These are phyloP conservation scores for Diarsia brunnea DNA, from an alignment of 2,888 invertebrate genomes.

Conservation along the genomic window DNA sequence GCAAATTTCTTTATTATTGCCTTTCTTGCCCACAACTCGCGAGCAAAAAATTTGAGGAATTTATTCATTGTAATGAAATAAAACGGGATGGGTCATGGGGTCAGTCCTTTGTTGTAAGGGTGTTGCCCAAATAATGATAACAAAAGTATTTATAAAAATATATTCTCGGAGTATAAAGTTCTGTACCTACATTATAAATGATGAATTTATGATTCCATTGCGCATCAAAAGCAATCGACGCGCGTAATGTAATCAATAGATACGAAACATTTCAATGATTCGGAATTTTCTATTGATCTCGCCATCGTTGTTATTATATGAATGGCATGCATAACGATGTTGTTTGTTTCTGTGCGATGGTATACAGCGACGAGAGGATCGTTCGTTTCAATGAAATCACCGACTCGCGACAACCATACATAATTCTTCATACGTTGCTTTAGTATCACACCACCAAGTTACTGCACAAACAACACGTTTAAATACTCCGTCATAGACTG, in stretches of 20 bases:
- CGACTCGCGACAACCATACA: conserved; percentile 44
- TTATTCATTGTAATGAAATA: conserved; percentile 63
- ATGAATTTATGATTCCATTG: conserved; percentile 56
- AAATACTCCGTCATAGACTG: conserved; percentile 51
- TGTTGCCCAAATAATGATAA: conserved; percentile 39
- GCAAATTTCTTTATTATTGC: conserved; percentile 57
- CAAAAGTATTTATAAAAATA: conserved; percentile 39
- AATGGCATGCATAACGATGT: conserved; percentile 53
- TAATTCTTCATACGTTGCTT: conserved; percentile 46
- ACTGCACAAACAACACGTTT: conserved; percentile 55
- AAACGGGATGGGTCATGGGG: conserved; percentile 45
- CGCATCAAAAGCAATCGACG: conserved; percentile 55
- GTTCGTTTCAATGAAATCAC: conserved; percentile 52
- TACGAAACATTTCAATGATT: conserved; percentile 59
- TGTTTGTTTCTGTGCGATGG: conserved; percentile 56
- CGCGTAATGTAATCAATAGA: conserved; percentile 54
- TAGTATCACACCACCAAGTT: conserved; percentile 52
- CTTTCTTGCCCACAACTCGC: conserved; percentile 48
- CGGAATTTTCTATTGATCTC: conserved; percentile 64
- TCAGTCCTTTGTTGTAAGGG: conserved; percentile 47
- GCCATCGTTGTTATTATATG: conserved; percentile 55
- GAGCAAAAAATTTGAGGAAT: conserved; percentile 59
- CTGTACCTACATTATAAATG: conserved; percentile 33
- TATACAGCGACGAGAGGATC: conserved; percentile 38
- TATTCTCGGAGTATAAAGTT: conserved; percentile 23